Conservation (phyloP, 2,888 invertebrate genomes). For the Iphiclides podalirius region DNA sequence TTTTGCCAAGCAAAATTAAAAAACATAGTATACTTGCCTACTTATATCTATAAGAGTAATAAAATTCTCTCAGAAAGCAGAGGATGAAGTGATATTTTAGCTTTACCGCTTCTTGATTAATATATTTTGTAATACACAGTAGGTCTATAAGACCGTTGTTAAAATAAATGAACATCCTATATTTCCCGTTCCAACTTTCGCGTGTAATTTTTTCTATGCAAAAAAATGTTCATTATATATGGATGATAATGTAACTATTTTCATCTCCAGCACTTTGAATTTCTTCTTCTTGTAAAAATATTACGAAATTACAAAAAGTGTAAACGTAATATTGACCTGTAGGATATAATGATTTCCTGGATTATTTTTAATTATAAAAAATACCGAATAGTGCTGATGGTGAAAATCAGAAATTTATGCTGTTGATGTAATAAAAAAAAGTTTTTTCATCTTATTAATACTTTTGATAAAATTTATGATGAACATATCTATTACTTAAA, state of each 20-base stretch:
- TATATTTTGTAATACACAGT: slow-evolving; percentile 45
- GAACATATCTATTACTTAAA: slow-evolving; percentile 16
- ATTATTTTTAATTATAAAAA: too few relatives aligned
- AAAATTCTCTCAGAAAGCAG: slow-evolving; percentile 58
- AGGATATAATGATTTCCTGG: too few relatives aligned
- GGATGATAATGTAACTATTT: neutral
- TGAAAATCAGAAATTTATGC: neutral
- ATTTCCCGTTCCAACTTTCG: slow-evolving; percentile 33
- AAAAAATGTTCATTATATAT: neutral
- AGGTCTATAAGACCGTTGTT: slow-evolving; percentile 60
- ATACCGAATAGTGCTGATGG: neutral
- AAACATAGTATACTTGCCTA: slow-evolving; percentile 37
- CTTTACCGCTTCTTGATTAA: slow-evolving; percentile 72
- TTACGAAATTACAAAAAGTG: too few relatives aligned
- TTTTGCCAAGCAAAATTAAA: slow-evolving; percentile 70
- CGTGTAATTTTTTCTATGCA: slow-evolving; percentile 23
- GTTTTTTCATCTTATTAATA: slow-evolving; percentile 1
- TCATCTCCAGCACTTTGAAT: slow-evolving; percentile 4
- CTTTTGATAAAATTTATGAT: slow-evolving; percentile 15
- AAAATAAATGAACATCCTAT: slow-evolving; percentile 37
- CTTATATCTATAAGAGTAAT: slow-evolving; percentile 51
- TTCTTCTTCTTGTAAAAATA: too few relatives aligned
- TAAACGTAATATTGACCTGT: too few relatives aligned
- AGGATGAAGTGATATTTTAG: slow-evolving; percentile 75
- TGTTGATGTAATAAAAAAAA: slow-evolving; percentile 6